Conservation (phyloP, 2,797 vertebrate genomes). For the Anguilla pacifica region DNA sequence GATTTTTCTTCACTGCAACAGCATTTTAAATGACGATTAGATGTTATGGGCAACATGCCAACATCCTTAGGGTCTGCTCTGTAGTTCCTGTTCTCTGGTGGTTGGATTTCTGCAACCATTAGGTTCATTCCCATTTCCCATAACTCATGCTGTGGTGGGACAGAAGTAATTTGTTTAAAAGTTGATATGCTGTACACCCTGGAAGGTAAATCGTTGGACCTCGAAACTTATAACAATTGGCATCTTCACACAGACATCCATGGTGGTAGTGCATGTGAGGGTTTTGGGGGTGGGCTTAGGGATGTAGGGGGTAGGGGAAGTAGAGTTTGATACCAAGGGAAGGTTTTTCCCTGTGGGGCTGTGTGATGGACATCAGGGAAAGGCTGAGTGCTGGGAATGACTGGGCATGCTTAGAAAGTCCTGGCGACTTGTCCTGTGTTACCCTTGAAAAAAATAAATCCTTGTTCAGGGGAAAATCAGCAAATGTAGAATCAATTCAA, state of each 20-base stretch:
- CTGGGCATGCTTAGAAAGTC: not conserved
- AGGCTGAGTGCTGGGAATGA: not conserved
- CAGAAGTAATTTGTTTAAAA: not conserved
- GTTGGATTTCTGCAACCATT: not conserved
- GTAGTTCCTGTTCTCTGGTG: not conserved
- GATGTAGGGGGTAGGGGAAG: not conserved
- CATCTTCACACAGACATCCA: not conserved
- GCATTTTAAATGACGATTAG: conserved; percentile 42
- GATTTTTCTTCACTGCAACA: conserved; percentile 23
- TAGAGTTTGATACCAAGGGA: not conserved
- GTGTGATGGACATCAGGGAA: not conserved
- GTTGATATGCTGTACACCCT: not conserved
- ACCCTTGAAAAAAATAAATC: not conserved
- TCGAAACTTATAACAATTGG: not conserved
- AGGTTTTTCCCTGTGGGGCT: not conserved
- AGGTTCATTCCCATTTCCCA: not conserved
- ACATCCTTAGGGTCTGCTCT: conserved; percentile 20
- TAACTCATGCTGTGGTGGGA: not conserved
- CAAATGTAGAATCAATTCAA: not conserved
- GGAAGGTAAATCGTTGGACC: not conserved
- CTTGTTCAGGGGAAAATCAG: not conserved
- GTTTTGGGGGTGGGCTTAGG: not conserved
- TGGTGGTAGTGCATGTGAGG: not conserved
- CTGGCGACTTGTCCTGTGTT: not conserved
- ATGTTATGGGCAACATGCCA: conserved; percentile 16